Base-by-base conservation (phyloP, 2,888 invertebrate species). In the Abrostola tripartita region DNA sequence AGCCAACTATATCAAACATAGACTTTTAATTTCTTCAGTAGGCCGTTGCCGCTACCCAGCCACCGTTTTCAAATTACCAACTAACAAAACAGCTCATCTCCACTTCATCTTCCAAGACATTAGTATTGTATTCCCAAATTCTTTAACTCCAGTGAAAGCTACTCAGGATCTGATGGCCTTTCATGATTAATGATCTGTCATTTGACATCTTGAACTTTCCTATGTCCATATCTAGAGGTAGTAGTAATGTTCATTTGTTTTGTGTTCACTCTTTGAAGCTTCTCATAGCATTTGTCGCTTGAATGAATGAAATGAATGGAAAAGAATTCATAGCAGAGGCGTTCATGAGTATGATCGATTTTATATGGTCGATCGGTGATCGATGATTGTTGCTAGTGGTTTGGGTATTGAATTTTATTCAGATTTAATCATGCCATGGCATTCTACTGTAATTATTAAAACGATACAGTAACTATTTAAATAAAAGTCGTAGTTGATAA, bases 181-280 rank as follows among this genome's bases (percentile, higher is more conserved):
- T 6, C 37, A 55, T 65, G 77, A 77, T 78, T 70, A 37, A 77
- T 73, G 61, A 49, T 49, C 38, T 52, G 51, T 63, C 63, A 9
- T 9, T 41, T 54, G 62, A 71, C 78, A 65, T 61, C 49, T 38
- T 61, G 62, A 71, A 71, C 68, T 71, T 71, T 62, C 71, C 55
- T 58, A 54, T 68, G 24, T 8, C 44, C 60, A 54, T 49, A 62
- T 62, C 50, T n/a, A 55, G 24, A 40, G 1, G 8, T 68, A 52
- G 8, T 54, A 44, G 51, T 52, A 74, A 74, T 65, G 54, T 8
- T 36, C 58, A 74, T 65, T 61, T 65, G 74, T 74, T 72, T 72
- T 69, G 65, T 56, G 65, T 61, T 53, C 10, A 69, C 57, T 38
- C 55, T 65, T 58, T 72, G 65, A 61, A 52, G 69, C 69, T 47